phyloP scores from a whole-genome alignment of 2,888 invertebrate genomes.

The Melangyna quadrimaculata region DNA sequence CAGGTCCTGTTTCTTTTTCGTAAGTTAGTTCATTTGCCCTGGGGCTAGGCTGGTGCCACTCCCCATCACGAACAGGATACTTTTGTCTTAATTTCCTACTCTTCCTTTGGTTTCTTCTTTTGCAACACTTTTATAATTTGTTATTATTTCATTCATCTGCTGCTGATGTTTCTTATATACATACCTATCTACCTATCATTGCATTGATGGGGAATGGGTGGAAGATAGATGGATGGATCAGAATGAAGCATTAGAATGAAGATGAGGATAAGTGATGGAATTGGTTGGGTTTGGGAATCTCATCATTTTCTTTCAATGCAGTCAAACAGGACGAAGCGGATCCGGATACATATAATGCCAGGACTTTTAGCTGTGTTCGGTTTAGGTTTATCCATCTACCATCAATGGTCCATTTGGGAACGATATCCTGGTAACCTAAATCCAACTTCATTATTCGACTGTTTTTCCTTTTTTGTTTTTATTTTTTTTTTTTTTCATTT shows the following conservation, averaged over 20 bases:
- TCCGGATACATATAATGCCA: slow-evolving; percentile 31
- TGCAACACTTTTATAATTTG: slow-evolving; percentile 59
- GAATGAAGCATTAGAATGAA: slow-evolving; percentile 5
- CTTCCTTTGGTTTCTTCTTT: slow-evolving; percentile 33
- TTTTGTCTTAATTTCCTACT: slow-evolving; percentile 29
- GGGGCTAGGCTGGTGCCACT: slow-evolving; percentile 25
- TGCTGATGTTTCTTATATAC: background rate
- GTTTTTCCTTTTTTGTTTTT: slow-evolving; percentile 9
- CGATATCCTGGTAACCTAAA: slow-evolving; percentile 65
- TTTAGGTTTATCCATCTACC: slow-evolving; percentile 30
- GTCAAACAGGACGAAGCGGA: slow-evolving; percentile 19
- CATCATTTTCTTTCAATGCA: slow-evolving; percentile 49
- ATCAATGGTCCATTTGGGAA: slow-evolving; percentile 57
- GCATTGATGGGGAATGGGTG: background rate
- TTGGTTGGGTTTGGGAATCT: background rate
- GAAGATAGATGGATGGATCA: background rate
- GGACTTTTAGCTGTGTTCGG: slow-evolving; percentile 54
- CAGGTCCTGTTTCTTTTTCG: slow-evolving; percentile 47
- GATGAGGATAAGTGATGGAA: background rate
- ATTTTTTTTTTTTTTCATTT: background rate
- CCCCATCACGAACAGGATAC: slow-evolving; percentile 40
- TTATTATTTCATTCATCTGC: slow-evolving; percentile 62
- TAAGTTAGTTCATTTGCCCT: slow-evolving; percentile 45
- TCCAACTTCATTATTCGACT: slow-evolving; percentile 51
- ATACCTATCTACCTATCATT: no score